These are phyloP conservation scores for Geophilus truncorum DNA, from an alignment of 2,888 invertebrate species.

Conservation along the genomic window DNA sequence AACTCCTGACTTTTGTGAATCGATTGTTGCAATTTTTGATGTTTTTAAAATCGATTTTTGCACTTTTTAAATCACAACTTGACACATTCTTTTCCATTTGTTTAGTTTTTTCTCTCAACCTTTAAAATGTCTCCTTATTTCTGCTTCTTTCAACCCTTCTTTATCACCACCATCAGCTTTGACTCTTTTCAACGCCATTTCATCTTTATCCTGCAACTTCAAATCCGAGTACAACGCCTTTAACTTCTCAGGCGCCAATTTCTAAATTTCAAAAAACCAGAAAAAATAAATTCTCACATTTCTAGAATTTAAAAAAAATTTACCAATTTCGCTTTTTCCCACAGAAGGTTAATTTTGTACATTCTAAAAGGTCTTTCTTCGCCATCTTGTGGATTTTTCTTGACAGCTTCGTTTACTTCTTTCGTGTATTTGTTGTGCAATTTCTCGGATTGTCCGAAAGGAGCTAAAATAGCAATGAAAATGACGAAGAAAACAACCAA, in stretches of 20 bases:
- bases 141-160: slow-evolving; percentile 76
- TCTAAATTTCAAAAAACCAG: slow-evolving; percentile 52
- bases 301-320: slow-evolving; percentile 43
- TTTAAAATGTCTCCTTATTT: slow-evolving; percentile 69
- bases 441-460: not conserved
- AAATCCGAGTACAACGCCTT: slow-evolving; percentile 82
- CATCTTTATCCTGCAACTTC: slow-evolving; percentile 88
- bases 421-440: slow-evolving; percentile 1
- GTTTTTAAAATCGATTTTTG: too few species aligned
- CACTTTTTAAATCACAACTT: too few species aligned
- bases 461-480: not conserved
- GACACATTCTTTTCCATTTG: too few species aligned
- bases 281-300: not conserved
- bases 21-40: not conserved
- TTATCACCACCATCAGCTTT: slow-evolving; percentile 79
- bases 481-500: too few species aligned
- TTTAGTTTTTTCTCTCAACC: slow-evolving; percentile 54
- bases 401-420: not conserved
- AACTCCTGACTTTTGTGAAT: too few species aligned
- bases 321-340: slow-evolving; percentile 86
- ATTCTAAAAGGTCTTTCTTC: slow-evolving; percentile 81
- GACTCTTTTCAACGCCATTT: slow-evolving; percentile 73
- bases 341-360: slow-evolving; percentile 81
- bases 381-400: slow-evolving; percentile 59
- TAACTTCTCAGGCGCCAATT: slow-evolving; percentile 74